Base-by-base conservation (phyloP, 2,113 vertebrate genomes). In the Pygoscelis antarcticus region DNA sequence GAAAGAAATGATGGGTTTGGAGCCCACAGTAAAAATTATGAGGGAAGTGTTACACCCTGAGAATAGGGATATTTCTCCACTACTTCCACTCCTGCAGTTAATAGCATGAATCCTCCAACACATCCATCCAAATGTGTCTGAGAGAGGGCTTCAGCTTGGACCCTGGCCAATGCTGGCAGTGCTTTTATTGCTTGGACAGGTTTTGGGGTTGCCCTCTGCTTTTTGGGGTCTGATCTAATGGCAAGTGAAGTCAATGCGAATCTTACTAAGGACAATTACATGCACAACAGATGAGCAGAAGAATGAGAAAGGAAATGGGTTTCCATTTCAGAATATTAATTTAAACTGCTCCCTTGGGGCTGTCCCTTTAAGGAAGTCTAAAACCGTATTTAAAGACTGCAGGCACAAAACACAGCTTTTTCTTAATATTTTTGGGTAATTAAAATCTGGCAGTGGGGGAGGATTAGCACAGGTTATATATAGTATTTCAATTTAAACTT, bases 371-470 rank as follows among this genome's bases (percentile, higher is more conserved):
- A 87, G 62, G 77, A 71, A 75, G 22, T 14, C 62, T 52, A 60
- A 86, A 94, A 86, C 69, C 21, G 4, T 55, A 36, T 95, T 94
- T 96, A 78, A 92, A 84, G 78, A 20, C 77, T 64, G 52, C 79
- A 60, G 79, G 72, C 7, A 78, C 58, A 93, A 65, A 49, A 23
- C 83, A 46, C 16, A 8, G 46, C 80, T 78, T 79, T 75, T 42
- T 34, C 68, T 65, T 91, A 57, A 58, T 46, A 65, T 83, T 90
- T 52, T 2, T 11, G 80, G 83, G 72, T 95, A 87, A 94, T 93
- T 93, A 88, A 84, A 47, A 84, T 72, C 72, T 88, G 87, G 57
- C 34, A 30, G 86, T 55, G 81, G 96, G 95, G 81, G 72, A 85
- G 96, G 94, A 93, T n/a, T 76, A 91, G 88, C 52, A 16, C 54